Conservation (phyloP, 2,888 invertebrate genomes). For the Anoplius nigerrimus region DNA sequence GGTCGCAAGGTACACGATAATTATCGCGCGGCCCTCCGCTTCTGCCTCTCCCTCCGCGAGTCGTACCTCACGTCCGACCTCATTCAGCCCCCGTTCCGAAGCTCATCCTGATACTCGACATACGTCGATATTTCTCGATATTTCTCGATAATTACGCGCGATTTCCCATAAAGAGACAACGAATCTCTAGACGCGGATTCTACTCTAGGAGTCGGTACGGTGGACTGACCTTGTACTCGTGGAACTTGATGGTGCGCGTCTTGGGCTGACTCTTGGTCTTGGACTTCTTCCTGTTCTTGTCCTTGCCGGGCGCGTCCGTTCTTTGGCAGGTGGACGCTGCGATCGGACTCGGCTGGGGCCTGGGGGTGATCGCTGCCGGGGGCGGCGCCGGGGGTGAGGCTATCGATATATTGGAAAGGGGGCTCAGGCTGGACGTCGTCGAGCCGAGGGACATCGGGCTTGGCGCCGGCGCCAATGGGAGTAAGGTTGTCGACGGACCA, state of each 20-base stretch:
- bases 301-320: slow-evolving; percentile 77
- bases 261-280: slow-evolving; percentile 89
- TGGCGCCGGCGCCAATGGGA: slow-evolving; percentile 77
- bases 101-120: no score
- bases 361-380: slow-evolving; percentile 76
- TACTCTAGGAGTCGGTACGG: no score
- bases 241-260: slow-evolving; percentile 94
- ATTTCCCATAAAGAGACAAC: no score
- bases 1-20: slow-evolving; percentile 25
- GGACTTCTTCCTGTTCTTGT: slow-evolving; percentile 88
- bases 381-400: slow-evolving; percentile 80
- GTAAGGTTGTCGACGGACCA: slow-evolving; percentile 71
- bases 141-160: no score
- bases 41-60: neutral
- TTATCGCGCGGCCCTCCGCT: slow-evolving; percentile 28
- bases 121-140: no score
- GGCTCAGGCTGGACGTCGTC: slow-evolving; percentile 82
- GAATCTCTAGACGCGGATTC: no score
- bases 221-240: slow-evolving; percentile 87
- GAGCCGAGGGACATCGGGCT: slow-evolving; percentile 78
- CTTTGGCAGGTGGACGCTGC: slow-evolving; percentile 79
- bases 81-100: neutral
- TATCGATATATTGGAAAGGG: slow-evolving; percentile 79
- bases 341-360: slow-evolving; percentile 74
- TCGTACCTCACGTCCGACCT: slow-evolving; percentile 20